phyloP scores from a whole-genome alignment of 2,888 invertebrate species.

The Rhimphoctona megacephalus region DNA sequence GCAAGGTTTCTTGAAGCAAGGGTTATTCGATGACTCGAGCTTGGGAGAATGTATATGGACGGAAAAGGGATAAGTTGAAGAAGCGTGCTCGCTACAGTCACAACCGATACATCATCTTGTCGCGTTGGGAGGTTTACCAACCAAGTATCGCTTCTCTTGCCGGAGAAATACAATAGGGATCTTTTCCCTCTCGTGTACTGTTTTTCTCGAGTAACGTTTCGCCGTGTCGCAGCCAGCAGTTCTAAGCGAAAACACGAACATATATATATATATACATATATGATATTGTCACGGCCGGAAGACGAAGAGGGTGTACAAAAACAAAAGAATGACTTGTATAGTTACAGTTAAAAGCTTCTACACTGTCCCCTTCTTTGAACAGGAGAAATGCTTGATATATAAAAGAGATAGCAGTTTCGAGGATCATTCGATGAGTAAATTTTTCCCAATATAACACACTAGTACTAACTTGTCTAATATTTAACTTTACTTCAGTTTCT shows the following conservation, averaged over 20 bases:
- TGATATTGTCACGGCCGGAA: conserved; percentile 44
- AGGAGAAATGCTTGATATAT: not conserved
- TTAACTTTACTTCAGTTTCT: too few relatives aligned
- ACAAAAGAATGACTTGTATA: conserved; percentile 29
- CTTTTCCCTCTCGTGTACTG: conserved; percentile 26
- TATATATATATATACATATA: conserved; percentile 7
- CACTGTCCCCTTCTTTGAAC: not conserved
- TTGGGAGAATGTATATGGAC: not conserved
- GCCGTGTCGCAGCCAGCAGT: conserved; percentile 39
- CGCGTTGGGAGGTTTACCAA: conserved; percentile 81
- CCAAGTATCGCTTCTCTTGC: conserved; percentile 20
- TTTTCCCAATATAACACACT: not conserved
- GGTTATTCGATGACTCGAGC: conserved; percentile 20
- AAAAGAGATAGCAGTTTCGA: not conserved
- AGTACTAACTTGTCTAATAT: too few relatives aligned
- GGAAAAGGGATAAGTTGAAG: conserved; percentile 43
- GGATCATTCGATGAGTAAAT: not conserved
- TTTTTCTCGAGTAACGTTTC: conserved; percentile 71
- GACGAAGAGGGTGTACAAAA: conserved; percentile 33
- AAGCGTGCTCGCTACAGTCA: conserved; percentile 53
- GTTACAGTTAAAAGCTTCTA: conserved; percentile 3
- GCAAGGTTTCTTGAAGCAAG: not conserved
- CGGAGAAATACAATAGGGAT: conserved; percentile 65
- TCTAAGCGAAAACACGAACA: conserved; percentile 40
- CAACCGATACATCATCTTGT: conserved; percentile 82